Percentiles rank a stretch among this genome's conserved stretches.
phyloP scores from a whole-genome alignment of 2,113 vertebrate species.

The Dryoscopus gambensis region DNA sequence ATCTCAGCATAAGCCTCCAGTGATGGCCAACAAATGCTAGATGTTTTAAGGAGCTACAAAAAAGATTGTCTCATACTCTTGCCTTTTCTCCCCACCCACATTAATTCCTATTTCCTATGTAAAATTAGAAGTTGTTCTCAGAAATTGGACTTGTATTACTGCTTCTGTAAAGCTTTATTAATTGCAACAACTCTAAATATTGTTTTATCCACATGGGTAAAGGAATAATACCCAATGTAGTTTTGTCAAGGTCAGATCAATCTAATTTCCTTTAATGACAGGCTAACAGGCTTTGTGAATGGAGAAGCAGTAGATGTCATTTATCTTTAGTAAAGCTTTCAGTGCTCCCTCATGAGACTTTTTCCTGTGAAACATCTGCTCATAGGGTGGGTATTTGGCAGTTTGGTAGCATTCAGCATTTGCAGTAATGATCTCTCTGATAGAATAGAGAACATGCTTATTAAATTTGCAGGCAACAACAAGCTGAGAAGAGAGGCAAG shows the following conservation, averaged over 20 bases:
- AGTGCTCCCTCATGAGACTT: slow-evolving; percentile 62
- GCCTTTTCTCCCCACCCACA: background rate
- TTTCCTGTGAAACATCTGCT: slow-evolving; percentile 63
- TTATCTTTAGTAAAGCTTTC: slow-evolving; percentile 62
- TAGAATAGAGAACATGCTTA: slow-evolving; percentile 63
- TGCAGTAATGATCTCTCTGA: slow-evolving; percentile 64
- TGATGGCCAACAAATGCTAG: background rate
- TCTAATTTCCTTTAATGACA: slow-evolving; percentile 54
- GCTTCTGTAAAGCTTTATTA: background rate
- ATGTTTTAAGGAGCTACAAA: background rate
- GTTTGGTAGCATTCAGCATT: slow-evolving; percentile 60
- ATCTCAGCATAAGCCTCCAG: background rate
- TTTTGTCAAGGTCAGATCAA: slow-evolving; percentile 57
- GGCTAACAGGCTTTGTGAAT: slow-evolving; percentile 64
- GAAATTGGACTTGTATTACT: background rate
- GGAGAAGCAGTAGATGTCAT: slow-evolving; percentile 49
- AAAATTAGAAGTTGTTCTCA: background rate
- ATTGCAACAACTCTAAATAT: slow-evolving; percentile 3
- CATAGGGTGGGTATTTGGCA: slow-evolving; percentile 58
- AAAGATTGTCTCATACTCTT: background rate
- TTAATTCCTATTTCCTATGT: background rate
- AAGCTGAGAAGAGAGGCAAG: slow-evolving; percentile 57
- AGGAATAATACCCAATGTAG: background rate
- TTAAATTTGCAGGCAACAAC: slow-evolving; percentile 63
- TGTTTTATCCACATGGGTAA: background rate